These are phyloP conservation scores for Pampusana beccarii DNA, from an alignment of 2,113 vertebrate genomes.

Conservation along the genomic window DNA sequence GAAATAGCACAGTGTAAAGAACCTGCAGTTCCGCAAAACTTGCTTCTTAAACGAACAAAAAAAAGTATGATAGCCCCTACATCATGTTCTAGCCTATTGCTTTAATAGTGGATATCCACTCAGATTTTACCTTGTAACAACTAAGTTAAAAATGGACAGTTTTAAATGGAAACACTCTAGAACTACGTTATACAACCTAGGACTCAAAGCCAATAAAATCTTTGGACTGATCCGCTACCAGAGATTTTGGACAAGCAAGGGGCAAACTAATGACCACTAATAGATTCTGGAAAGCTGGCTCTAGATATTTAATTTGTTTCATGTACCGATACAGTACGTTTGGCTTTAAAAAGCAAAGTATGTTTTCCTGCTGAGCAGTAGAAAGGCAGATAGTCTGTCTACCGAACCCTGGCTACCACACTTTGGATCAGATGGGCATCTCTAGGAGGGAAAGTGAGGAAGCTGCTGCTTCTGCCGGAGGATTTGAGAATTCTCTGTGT, in stretches of 20 bases:
- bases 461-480: not conserved
- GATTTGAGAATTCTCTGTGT: not conserved
- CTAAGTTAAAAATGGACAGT: not conserved
- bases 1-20: not conserved
- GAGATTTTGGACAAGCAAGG: not conserved
- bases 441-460: not conserved
- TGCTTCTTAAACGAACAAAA: not conserved
- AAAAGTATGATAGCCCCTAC: not conserved
- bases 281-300: not conserved
- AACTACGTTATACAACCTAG: not conserved
- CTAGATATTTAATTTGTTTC: not conserved
- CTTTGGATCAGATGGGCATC: not conserved
- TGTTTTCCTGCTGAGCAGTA: not conserved
- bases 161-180: not conserved
- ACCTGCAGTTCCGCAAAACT: not conserved
- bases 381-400: not conserved
- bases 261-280: not conserved
- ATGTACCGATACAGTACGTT: not conserved
- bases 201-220: not conserved
- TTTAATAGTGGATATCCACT: not conserved
- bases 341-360: not conserved
- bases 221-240: not conserved
- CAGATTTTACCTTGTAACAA: not conserved
- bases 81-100: not conserved
- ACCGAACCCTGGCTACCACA: not conserved